Base-by-base conservation (phyloP, 2,797 vertebrate genomes). In the Trematomus bernacchii region DNA sequence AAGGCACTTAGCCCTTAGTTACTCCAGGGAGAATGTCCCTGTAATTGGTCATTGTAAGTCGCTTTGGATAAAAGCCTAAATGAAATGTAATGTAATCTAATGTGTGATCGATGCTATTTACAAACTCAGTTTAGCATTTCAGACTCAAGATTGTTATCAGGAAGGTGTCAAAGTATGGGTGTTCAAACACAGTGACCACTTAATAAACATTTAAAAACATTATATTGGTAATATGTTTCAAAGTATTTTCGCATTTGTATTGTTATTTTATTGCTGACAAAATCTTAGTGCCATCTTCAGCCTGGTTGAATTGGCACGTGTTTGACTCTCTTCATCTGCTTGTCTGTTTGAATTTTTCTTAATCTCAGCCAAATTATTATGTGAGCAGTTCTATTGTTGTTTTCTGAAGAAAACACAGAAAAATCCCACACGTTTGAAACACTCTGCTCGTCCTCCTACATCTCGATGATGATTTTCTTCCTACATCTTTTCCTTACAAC, bases 401-500 rank as follows among this genome's bases (percentile, higher is more conserved):
- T 85, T 79, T 76, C 53, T n/a, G 37, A 82, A 87, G 65, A 74
- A 66, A 79, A 73, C 65, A 77, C 69, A 80, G 70, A 78, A 71
- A 64, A 80, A 89, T 89, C 90, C 89, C 92, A 89, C 90, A 82
- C 84, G 10, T 83, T 88, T 74, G 27, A 82, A 86, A 66, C 0
- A 10, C 64, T 86, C 70, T 0, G 77, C 74, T 58, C 67, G 4
- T 82, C 91, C 90, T 84, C 88, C 90, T 87, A 89, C 91, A 80
- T 80, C 79, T 47, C 55, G 51, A 33, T 80, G 83, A 74, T 72
- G 71, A 40, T 64, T 82, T 73, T 73, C 89, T 86, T 90, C 91
- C 91, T 80, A 92, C 92, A 75, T 68, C 46, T 46, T 66, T 40
- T 54, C 23, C 74, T 55, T 80, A 46, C 71, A 48, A 82, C 54